A percentile compares a stretch with the other conserved stretches of the same genome.
Evolutionary conservation across 1,140 invertebrate species (phyloP).

Genomic region (Drepana arcuata): DNA sequence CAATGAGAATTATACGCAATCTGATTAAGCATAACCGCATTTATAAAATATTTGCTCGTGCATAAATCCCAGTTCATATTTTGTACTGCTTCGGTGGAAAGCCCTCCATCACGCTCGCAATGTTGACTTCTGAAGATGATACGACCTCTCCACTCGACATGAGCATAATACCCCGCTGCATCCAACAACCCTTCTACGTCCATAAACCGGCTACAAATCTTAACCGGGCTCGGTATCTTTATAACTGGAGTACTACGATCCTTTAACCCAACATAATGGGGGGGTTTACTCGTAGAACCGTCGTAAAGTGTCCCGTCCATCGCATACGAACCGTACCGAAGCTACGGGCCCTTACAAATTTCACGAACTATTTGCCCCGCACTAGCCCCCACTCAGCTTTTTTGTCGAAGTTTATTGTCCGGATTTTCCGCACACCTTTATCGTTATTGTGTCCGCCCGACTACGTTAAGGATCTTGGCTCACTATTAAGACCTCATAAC

Average conservation of each 20-base stretch:
- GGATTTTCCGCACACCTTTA: conserved; percentile 70
- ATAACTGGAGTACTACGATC: conserved; percentile 61
- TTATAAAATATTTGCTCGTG: too few species aligned
- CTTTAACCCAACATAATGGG: conserved; percentile 68
- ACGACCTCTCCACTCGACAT: conserved; percentile 60
- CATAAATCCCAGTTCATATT: too few species aligned
- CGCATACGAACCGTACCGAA: conserved; percentile 12
- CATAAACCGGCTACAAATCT: conserved; percentile 68
- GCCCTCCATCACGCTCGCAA: conserved; percentile 57
- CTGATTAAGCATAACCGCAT: conserved; percentile 25
- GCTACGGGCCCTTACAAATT: conserved; percentile 59
- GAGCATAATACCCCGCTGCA: conserved; percentile 59
- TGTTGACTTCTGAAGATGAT: conserved; percentile 65
- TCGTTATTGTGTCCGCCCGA: conserved; percentile 66
- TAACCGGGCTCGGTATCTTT: conserved; percentile 58
- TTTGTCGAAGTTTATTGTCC: conserved; percentile 68
- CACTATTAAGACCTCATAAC: conserved; percentile 69
- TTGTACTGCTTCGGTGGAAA: conserved; percentile 38
- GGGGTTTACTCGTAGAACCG: conserved; percentile 64
- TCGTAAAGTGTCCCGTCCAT: conserved; percentile 60
- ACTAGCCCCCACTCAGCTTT: conserved; percentile 63
- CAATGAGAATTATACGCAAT: too few species aligned
- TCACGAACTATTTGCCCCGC: conserved; percentile 67
- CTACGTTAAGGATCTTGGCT: conserved; percentile 59
- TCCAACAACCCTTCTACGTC: conserved; percentile 66